These are phyloP conservation scores for Bathynomus jamesi DNA, from an alignment of 1,140 invertebrate species.

Conservation along the genomic window DNA sequence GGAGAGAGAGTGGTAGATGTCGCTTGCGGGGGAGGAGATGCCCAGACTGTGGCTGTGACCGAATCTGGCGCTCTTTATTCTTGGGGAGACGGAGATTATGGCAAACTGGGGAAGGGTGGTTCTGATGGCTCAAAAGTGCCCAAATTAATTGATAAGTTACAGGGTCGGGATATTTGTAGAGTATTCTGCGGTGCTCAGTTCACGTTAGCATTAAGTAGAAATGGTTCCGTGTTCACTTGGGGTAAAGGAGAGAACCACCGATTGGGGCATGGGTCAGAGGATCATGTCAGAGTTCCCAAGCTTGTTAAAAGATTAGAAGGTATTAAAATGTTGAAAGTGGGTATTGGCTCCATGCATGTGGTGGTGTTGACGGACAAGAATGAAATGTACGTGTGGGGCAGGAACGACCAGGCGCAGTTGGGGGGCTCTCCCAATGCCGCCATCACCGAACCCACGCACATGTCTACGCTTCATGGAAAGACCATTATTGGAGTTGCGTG, in stretches of 20 bases:
- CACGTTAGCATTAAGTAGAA: slow-evolving; percentile 60
- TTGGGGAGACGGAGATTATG: slow-evolving; percentile 83
- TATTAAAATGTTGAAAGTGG: slow-evolving; percentile 44
- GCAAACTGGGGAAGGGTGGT: slow-evolving; percentile 62
- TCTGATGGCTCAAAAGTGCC: slow-evolving; percentile 62
- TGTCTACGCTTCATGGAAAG: slow-evolving; percentile 54
- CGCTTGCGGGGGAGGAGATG: slow-evolving; percentile 66
- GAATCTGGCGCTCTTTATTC: slow-evolving; percentile 70
- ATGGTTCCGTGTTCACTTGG: slow-evolving; percentile 74
- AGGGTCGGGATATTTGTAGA: slow-evolving; percentile 47
- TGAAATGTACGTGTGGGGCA: slow-evolving; percentile 74
- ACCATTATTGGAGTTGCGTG: slow-evolving; percentile 57
- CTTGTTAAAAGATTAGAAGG: slow-evolving; percentile 61
- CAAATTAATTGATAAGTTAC: slow-evolving; percentile 59
- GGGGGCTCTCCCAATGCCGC: slow-evolving; percentile 45
- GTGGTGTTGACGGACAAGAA: slow-evolving; percentile 70
- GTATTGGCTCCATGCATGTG: slow-evolving; percentile 55
- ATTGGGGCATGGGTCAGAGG: slow-evolving; percentile 66
- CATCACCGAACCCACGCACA: slow-evolving; percentile 51
- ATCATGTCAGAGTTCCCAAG: slow-evolving; percentile 70
- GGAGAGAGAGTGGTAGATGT: slow-evolving; percentile 65
- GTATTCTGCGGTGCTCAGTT: slow-evolving; percentile 81
- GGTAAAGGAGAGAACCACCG: slow-evolving; percentile 76
- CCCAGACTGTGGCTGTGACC: slow-evolving; percentile 77
- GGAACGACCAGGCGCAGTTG: slow-evolving; percentile 60